Base-by-base conservation (phyloP, 2,113 vertebrate genomes). In the Eclectus roratus region DNA sequence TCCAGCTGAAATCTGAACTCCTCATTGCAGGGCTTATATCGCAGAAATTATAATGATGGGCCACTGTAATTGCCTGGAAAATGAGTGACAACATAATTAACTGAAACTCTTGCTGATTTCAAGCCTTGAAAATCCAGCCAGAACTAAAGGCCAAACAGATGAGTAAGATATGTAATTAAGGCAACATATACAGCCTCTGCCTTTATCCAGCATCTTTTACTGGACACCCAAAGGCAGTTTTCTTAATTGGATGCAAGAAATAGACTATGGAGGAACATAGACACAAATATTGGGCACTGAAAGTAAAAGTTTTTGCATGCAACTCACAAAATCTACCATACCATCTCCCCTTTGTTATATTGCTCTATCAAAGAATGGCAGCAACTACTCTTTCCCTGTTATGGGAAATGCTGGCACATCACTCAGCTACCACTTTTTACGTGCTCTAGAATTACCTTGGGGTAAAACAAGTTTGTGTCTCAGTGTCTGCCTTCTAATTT, bases 401-500 rank as follows among this genome's bases (percentile, higher is more conserved):
- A 84, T 0, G 43, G 85, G 72, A 96, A 97, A 61, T 3, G n/a
- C 80, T 91, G 73, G 63, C 86, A 70, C 8, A 6, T 93, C 83
- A 85, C 43, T 70, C 73, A 76, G 5, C 35, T 80, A 80, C 52
- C 31, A 52, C 41, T 85, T 91, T 65, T 37, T 46, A 80, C 66
- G 68, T 7, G 53, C 82, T 90, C 77, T 82, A 89, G 61, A 91
- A 92, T 80, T 80, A 87, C 76, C 64, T 61, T 73, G 77, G 43
- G 84, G 71, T 79, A 44, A 86, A 95, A 33, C 56, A 80, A 89
- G 41, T 56, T 60, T 72, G 20, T 94, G 72, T 86, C 73, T 96
- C 35, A 3, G 58, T 69, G 88, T 85, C 78, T 96, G 85, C 80
- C 73, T 93, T 95, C 91, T 89, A 88, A 92, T 93, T 93, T 81